Conservation (phyloP, 2,797 vertebrate genomes). For the Synanceia verrucosa region DNA sequence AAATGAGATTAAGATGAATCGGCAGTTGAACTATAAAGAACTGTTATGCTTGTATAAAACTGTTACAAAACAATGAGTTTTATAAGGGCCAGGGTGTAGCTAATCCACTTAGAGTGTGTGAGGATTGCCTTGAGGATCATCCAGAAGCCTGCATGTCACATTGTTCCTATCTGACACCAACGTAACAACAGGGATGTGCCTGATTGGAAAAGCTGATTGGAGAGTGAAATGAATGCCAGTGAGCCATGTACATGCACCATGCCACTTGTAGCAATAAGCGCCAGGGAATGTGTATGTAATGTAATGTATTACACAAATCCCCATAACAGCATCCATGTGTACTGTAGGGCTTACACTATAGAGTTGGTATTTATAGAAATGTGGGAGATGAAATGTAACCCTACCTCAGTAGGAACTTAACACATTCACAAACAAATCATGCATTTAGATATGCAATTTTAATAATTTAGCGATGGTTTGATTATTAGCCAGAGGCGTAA, state of each 20-base stretch:
- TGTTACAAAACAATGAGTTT: conserved; percentile 43
- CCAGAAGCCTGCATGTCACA: conserved; percentile 40
- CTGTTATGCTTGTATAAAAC: conserved; percentile 27
- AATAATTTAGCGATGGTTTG: neutral
- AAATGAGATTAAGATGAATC: conserved; percentile 61
- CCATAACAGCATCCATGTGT: neutral
- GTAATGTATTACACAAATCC: conserved; percentile 28
- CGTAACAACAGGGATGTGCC: conserved; percentile 39
- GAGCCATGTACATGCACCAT: conserved; percentile 27
- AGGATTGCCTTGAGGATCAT: conserved; percentile 51
- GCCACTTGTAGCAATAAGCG: conserved; percentile 6
- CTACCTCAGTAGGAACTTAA: neutral
- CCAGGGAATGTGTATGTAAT: neutral
- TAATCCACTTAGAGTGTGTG: conserved; percentile 71
- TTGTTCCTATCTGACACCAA: conserved; percentile 34
- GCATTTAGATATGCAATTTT: neutral
- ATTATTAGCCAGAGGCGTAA: neutral
- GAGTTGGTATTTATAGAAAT: conserved; percentile 4
- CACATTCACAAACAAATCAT: neutral
- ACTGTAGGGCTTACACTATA: neutral
- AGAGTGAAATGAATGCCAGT: conserved; percentile 30
- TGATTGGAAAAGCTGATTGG: conserved; percentile 63
- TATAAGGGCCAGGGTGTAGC: conserved; percentile 36
- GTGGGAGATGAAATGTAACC: neutral
- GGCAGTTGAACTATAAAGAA: conserved; percentile 43